Base-by-base conservation (phyloP, 2,888 invertebrate genomes). In the Thyatira batis region DNA sequence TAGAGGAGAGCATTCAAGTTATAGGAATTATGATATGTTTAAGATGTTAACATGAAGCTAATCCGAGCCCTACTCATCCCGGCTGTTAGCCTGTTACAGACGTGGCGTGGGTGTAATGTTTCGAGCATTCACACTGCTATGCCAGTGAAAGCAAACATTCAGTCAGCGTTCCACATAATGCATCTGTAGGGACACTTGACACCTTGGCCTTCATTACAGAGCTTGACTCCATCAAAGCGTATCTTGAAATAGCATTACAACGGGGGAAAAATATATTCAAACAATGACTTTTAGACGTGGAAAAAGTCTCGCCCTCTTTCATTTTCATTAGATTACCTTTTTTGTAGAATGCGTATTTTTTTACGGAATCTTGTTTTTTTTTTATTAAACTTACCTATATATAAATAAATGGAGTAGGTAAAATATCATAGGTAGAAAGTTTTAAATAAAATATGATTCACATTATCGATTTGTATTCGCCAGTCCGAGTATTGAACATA, bases 111-210 rank as follows among this genome's bases (percentile, higher is more conserved):
- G 87, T 86, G 84, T 89, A 80, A 76, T 76, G 81, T 89, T 87
- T 84, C 89, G 73, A 76, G 78, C 81, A 80, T 85, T 83, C 81
- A 83, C 75, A 77, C 75, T 69, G 74, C 60, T 75, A 85, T 69
- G 74, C 60, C 75, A 85, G 89, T 84, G 90, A 90, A 89, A 91
- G 89, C 89, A 84, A 85, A 89, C 85, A 79, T 73, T 76, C 76
- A 70, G 76, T 79, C 80, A 78, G 76, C 86, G 87, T 84, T 85
- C 80, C 83, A 84, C 81, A 83, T 84, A 82, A 83, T 82, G 85
- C 85, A 78, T 82, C 80, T 78, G 84, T 81, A 76, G 73, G 75
- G 88, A 84, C 81, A 90, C 85, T 78, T 82, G 90, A 91, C 83
- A 89, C 87, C 83, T 76, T 80, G 82, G 77, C 81, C 81, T 84